phyloP scores from a whole-genome alignment of 2,888 invertebrate species.

The Thymelicus lineola region DNA sequence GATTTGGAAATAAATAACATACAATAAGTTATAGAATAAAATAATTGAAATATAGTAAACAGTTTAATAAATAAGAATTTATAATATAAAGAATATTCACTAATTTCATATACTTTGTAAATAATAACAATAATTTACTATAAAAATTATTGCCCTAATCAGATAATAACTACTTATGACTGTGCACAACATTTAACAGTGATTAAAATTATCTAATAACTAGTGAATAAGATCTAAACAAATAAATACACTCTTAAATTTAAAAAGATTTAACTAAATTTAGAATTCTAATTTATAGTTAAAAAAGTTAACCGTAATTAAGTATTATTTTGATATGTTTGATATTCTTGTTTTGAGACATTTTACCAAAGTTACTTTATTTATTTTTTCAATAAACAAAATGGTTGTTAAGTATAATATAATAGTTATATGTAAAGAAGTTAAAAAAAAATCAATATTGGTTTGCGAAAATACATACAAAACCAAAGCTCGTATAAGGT shows the following conservation, averaged over 20 bases:
- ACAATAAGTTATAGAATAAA: slow-evolving; percentile 44
- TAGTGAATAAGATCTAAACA: slow-evolving; percentile 70
- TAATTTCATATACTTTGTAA: slow-evolving; percentile 27
- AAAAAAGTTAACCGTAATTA: slow-evolving; percentile 55
- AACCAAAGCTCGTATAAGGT: no score
- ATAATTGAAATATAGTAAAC: slow-evolving; percentile 27
- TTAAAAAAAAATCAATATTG: no score
- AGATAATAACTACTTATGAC: slow-evolving; percentile 74
- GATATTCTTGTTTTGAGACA: slow-evolving; percentile 74
- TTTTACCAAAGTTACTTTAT: slow-evolving; percentile 55
- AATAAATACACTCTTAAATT: slow-evolving; percentile 63
- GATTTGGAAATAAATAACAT: slow-evolving; percentile 40
- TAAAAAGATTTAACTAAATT: slow-evolving; percentile 61
- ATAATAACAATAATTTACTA: slow-evolving; percentile 47
- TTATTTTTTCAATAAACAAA: not conserved
- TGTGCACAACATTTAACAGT: slow-evolving; percentile 86
- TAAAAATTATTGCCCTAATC: slow-evolving; percentile 79
- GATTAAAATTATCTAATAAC: slow-evolving; percentile 77
- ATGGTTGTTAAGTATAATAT: slow-evolving; percentile 5
- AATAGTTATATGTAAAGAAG: no score
- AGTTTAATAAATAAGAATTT: slow-evolving; percentile 21
- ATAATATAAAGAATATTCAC: slow-evolving; percentile 19
- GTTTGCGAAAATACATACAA: no score
- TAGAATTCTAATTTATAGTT: slow-evolving; percentile 62
- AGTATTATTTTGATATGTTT: slow-evolving; percentile 76